These are phyloP conservation scores for Dicyrtoma fusca DNA, from an alignment of 2,888 invertebrate species.

Conservation along the genomic window DNA sequence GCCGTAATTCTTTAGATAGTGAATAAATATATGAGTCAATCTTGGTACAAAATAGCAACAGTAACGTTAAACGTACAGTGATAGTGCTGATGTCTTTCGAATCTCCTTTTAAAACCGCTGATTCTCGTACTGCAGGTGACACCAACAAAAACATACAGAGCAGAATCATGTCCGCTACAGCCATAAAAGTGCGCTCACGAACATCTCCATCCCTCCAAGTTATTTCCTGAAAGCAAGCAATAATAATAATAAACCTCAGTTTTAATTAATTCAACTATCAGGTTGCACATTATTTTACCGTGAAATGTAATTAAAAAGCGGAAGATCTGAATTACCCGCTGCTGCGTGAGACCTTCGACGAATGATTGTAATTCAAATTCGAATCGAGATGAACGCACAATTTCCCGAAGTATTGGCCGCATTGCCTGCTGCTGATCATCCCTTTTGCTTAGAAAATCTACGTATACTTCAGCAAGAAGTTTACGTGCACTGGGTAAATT, in stretches of 20 bases:
- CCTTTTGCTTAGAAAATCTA: constrained; percentile 78
- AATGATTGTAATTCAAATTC: constrained; percentile 80
- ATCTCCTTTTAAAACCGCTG: constrained; percentile 64
- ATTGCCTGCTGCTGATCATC: constrained; percentile 90
- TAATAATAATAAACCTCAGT: constrained; percentile 9
- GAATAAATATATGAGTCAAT: too few relatives aligned
- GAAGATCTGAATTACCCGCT: constrained; percentile 58
- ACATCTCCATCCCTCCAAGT: constrained; percentile 45
- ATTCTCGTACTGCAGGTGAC: constrained; percentile 74
- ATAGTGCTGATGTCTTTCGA: constrained; percentile 49
- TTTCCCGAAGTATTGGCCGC: constrained; percentile 83
- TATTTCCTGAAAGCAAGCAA: constrained; percentile 36
- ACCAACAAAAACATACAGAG: constrained; percentile 83
- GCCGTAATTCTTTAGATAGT: too few relatives aligned
- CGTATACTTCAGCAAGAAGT: constrained; percentile 79
- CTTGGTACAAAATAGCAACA: too few relatives aligned
- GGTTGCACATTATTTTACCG: background rate
- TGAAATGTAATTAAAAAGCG: constrained; percentile 8
- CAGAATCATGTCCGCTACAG: constrained; percentile 81
- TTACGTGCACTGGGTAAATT: constrained; percentile 82
- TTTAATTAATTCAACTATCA: constrained; percentile 56
- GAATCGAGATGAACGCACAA: constrained; percentile 79
- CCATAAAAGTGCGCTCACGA: constrained; percentile 77
- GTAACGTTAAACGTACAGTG: constrained; percentile 38
- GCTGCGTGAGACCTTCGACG: constrained; percentile 74